Base-by-base conservation (phyloP, 2,797 vertebrate genomes). In the Alosa sapidissima region DNA sequence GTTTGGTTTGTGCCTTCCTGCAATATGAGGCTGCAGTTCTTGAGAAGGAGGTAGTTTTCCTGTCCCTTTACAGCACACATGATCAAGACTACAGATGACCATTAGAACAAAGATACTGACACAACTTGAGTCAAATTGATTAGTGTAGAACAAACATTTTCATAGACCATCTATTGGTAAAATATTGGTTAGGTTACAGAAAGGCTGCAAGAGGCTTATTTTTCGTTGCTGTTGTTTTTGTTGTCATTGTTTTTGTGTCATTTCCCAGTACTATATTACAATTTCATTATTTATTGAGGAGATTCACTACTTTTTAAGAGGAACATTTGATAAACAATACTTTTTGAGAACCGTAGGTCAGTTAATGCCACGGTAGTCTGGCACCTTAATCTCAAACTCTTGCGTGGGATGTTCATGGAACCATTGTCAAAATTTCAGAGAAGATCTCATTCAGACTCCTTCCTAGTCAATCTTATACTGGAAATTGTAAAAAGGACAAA, bases 401-500 rank as follows among this genome's bases (percentile, higher is more conserved):
- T 82, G 65, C 10, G 68, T 82, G 51, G 28, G 51, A 82, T 83
- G 21, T 86, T 81, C 81, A 83, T 83, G 52, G 45, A 49, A 62
- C 72, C 72, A 78, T 78, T 36, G 72, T 78, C 72, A 78, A 19
- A 19, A 54, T 87, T 78, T 14, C 10, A 60, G 6, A n/a, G 13
- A 36, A 28, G 49, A 72, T 91, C 88, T 89, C 91, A 88, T 90
- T 47, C 87, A 89, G 89, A 90, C 87, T 85, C 90, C 90, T 85
- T 89, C 88, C 91, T 89, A 92, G 89, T 94, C 91, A 93, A 92
- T 86, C 93, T 92, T 94, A 92, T 92, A 94, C 92, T 93, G 83
- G 89, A 81, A 87, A 89, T 87, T 87, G 68, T 62, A 84, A 83
- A 84, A 83, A 83, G 41, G 48, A 85, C 88, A 78, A 84, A 58